phyloP scores from a whole-genome alignment of 1,140 invertebrate species.

The Araneus ventricosus region DNA sequence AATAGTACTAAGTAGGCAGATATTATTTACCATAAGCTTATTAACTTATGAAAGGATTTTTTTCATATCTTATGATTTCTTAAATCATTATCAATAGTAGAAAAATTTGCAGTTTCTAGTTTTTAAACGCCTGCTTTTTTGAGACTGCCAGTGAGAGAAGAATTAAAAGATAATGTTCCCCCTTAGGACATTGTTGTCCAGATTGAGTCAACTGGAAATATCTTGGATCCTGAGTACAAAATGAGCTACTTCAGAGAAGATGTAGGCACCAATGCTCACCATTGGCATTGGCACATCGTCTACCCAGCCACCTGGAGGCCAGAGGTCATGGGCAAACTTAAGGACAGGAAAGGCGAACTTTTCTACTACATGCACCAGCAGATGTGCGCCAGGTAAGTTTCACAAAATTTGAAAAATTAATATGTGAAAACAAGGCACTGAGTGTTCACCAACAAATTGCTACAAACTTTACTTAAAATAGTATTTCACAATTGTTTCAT shows the following conservation, averaged over 20 bases:
- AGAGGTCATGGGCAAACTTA: slow-evolving; percentile 80
- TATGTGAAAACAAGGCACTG: too few species aligned
- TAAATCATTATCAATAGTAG: too few species aligned
- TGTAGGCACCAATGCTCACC: slow-evolving; percentile 85
- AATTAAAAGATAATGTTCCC: neutral
- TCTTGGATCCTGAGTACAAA: slow-evolving; percentile 79
- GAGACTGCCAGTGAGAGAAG: neutral
- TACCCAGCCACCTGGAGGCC: slow-evolving; percentile 81
- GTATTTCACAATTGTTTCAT: too few species aligned
- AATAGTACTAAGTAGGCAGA: too few species aligned
- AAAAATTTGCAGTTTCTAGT: too few species aligned
- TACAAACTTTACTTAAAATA: too few species aligned
- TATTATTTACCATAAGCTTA: too few species aligned
- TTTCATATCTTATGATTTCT: too few species aligned
- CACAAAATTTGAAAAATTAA: neutral
- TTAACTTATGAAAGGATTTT: too few species aligned
- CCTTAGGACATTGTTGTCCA: slow-evolving; percentile 48
- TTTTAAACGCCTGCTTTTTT: neutral
- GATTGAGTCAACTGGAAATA: slow-evolving; percentile 61
- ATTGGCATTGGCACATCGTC: slow-evolving; percentile 82
- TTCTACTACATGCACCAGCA: slow-evolving; percentile 89
- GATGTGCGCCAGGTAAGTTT: slow-evolving; percentile 83
- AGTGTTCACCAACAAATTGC: too few species aligned
- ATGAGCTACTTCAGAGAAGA: slow-evolving; percentile 86
- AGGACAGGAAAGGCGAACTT: slow-evolving; percentile 86